These are phyloP conservation scores for Agrypnus murinus DNA, from an alignment of 2,888 invertebrate genomes.

Conservation along the genomic window DNA sequence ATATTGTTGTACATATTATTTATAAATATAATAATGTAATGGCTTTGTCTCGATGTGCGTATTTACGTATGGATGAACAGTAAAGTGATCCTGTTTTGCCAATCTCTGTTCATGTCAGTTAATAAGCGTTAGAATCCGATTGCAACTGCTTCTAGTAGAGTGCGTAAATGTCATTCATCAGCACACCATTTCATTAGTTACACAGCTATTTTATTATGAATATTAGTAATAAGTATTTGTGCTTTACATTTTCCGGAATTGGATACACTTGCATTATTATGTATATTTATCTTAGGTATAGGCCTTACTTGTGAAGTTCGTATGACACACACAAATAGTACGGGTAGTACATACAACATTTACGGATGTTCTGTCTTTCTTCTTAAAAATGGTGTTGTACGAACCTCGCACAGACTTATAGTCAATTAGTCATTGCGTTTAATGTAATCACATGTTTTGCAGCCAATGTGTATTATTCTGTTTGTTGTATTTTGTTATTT, in stretches of 20 bases:
- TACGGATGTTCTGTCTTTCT: conserved; percentile 42
- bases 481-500: conserved; percentile 56
- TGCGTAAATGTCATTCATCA: conserved; percentile 51
- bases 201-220: conserved; percentile 50
- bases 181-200: conserved; percentile 49
- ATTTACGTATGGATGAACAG: conserved; percentile 53
- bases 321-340: conserved; percentile 51
- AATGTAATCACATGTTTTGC: conserved; percentile 57
- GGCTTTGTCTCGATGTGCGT: conserved; percentile 57
- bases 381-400: conserved; percentile 41
- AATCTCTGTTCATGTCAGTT: conserved; percentile 50
- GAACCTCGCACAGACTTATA: conserved; percentile 50
- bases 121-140: conserved; percentile 49
- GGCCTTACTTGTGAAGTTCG: conserved; percentile 58
- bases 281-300: conserved; percentile 60
- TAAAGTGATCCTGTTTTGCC: conserved; percentile 48
- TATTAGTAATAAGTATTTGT: conserved; percentile 53
- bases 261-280: conserved; percentile 57
- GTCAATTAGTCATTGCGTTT: conserved; percentile 56
- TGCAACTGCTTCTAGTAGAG: conserved; percentile 50
- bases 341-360: conserved; percentile 50
- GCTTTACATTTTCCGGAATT: conserved; percentile 55
- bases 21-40: conserved; percentile 52
- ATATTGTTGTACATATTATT: conserved; percentile 52
- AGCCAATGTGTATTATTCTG: conserved; percentile 50